Conservation (phyloP, 1,140 invertebrate genomes). For the Philotrypesis tridentata region DNA sequence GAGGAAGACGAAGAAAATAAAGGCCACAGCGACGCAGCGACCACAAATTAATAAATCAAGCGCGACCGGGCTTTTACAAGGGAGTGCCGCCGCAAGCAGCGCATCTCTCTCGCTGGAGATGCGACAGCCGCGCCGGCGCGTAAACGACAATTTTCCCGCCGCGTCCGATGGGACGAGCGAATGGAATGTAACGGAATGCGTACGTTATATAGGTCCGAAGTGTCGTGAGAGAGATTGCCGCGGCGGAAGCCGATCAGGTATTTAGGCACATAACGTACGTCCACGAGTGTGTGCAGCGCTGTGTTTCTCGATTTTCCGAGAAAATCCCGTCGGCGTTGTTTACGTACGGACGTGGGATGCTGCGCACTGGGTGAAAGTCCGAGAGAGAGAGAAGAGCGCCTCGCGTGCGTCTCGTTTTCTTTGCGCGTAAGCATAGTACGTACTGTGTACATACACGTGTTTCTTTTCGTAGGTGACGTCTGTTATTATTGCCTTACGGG, state of each 20-base stretch:
- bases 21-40: background rate
- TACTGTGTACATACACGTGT: background rate
- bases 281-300: background rate
- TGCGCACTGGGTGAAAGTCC: background rate
- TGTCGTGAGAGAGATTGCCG: background rate
- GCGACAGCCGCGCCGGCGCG: background rate
- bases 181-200: slow-evolving; percentile 2
- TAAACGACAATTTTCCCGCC: slow-evolving; percentile 2
- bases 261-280: background rate
- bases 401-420: too few species aligned
- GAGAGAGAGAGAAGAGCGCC: too few species aligned
- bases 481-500: background rate
- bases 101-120: background rate
- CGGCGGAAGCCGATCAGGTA: background rate
- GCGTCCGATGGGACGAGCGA: background rate
- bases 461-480: background rate
- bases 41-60: slow-evolving; percentile 9
- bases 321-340: background rate
- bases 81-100: background rate
- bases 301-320: background rate
- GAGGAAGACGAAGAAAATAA: background rate
- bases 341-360: background rate
- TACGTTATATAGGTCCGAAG: background rate
- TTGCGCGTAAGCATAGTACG: too few species aligned
- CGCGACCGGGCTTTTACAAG: background rate